Conservation (phyloP, 1,140 invertebrate genomes). For the Vanessa atalanta region DNA sequence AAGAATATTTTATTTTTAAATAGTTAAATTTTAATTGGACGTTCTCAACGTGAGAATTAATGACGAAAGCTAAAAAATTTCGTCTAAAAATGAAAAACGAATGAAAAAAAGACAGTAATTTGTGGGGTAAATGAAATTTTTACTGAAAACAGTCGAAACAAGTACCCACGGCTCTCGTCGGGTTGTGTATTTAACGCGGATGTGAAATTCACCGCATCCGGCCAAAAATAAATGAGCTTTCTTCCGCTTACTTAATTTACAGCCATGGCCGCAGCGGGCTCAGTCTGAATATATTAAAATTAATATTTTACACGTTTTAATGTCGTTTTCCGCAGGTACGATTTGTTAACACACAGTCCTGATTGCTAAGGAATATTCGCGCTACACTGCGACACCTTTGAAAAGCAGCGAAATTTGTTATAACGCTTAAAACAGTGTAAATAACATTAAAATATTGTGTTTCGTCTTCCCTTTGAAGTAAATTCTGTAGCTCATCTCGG, state of each 20-base stretch:
- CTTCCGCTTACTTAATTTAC: slow-evolving; percentile 80
- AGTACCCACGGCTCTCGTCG: slow-evolving; percentile 56
- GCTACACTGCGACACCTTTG: slow-evolving; percentile 23
- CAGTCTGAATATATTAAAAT: slow-evolving; percentile 74
- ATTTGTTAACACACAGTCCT: slow-evolving; percentile 55
- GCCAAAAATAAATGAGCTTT: slow-evolving; percentile 79
- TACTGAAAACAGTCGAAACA: slow-evolving; percentile 72
- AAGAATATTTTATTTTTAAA: not conserved
- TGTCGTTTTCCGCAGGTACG: slow-evolving; percentile 54
- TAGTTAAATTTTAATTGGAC: slow-evolving; percentile 13
- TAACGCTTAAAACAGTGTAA: slow-evolving; percentile 10
- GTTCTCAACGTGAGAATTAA: slow-evolving; percentile 50
- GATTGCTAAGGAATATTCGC: slow-evolving; percentile 38
- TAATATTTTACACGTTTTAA: slow-evolving; percentile 70
- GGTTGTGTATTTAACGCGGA: slow-evolving; percentile 79
- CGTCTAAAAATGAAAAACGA: slow-evolving; percentile 72
- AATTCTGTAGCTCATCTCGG: not conserved
- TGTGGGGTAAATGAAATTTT: slow-evolving; percentile 74
- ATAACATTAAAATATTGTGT: slow-evolving; percentile 13
- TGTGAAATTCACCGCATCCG: slow-evolving; percentile 77
- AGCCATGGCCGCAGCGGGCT: slow-evolving; percentile 57
- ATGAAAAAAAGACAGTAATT: slow-evolving; percentile 77
- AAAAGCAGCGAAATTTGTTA: slow-evolving; percentile 13
- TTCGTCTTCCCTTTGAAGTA: slow-evolving; percentile 8
- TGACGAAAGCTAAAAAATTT: slow-evolving; percentile 46